Percentiles rank a stretch among this genome's conserved stretches.
phyloP scores from a whole-genome alignment of 2,888 invertebrate species.

The Andricus curvator region DNA sequence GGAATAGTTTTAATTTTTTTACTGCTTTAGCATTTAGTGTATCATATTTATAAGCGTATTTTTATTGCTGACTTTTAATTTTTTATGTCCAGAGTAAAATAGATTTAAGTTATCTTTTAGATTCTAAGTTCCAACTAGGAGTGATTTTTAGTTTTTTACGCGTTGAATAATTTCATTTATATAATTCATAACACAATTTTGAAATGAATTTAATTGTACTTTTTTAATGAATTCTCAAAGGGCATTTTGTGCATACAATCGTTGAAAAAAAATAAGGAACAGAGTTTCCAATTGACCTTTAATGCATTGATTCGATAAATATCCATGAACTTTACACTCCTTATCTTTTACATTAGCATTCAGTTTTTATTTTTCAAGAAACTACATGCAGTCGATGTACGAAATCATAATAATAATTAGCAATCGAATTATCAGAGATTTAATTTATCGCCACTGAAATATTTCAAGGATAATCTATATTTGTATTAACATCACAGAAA shows the following conservation, averaged over 20 bases:
- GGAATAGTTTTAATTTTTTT: slow-evolving; percentile 10
- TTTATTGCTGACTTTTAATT: slow-evolving; percentile 2
- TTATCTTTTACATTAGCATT: slow-evolving; percentile 4
- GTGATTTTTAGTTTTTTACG: background rate
- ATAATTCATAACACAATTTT: background rate
- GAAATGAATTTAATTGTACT: background rate
- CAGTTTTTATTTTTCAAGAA: background rate
- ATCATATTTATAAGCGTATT: slow-evolving; percentile 16
- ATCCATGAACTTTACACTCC: slow-evolving; percentile 34
- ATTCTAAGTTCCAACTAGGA: background rate
- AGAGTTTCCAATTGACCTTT: slow-evolving; percentile 8
- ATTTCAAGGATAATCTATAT: slow-evolving; percentile 17
- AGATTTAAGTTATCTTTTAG: background rate
- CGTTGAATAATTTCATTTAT: background rate
- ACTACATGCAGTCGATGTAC: background rate
- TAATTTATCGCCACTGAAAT: background rate
- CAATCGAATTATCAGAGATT: background rate
- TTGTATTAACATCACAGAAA: background rate
- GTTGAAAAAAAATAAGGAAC: background rate
- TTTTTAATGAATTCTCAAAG: background rate
- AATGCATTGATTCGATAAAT: slow-evolving; percentile 44
- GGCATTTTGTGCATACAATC: background rate
- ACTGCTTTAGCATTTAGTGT: background rate
- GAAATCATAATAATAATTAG: background rate
- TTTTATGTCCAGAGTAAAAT: background rate